Conservation (phyloP, 2,113 vertebrate genomes). For the Crotophaga sulcirostris region DNA sequence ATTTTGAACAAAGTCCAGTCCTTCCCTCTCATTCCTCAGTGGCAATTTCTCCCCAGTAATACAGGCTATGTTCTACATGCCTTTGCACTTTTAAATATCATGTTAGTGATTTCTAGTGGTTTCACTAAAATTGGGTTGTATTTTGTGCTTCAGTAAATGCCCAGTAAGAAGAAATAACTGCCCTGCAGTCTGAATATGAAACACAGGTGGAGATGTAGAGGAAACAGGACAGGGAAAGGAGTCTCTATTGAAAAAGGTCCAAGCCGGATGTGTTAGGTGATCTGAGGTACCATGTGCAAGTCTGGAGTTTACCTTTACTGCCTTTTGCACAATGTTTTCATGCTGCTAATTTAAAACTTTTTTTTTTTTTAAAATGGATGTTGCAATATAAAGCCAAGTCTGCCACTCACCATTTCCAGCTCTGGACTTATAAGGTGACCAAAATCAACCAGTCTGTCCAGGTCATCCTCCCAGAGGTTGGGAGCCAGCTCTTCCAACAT, state of each 20-base stretch:
- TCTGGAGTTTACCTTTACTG: not conserved
- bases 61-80: accelerated
- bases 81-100: not conserved
- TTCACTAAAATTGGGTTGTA: not conserved
- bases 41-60: not conserved
- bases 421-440: slow-evolving; percentile 85
- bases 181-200: not conserved
- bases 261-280: not conserved
- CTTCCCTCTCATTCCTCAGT: not conserved
- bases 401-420: slow-evolving; percentile 80
- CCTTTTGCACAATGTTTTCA: not conserved
- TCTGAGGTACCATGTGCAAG: not conserved
- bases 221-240: not conserved
- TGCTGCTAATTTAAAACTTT: not conserved
- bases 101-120: not conserved
- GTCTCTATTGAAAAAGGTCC: not conserved
- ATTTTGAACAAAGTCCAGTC: not conserved
- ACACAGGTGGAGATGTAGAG: accelerated
- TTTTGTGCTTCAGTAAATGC: not conserved
- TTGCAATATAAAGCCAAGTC: not conserved
- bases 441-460: slow-evolving; percentile 84
- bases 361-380: not conserved
- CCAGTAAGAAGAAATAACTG: not conserved
- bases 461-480: slow-evolving; percentile 86
- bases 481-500: slow-evolving; percentile 86